These are phyloP conservation scores for Gymnodraco acuticeps DNA, from an alignment of 2,797 vertebrate genomes.

Conservation along the genomic window DNA sequence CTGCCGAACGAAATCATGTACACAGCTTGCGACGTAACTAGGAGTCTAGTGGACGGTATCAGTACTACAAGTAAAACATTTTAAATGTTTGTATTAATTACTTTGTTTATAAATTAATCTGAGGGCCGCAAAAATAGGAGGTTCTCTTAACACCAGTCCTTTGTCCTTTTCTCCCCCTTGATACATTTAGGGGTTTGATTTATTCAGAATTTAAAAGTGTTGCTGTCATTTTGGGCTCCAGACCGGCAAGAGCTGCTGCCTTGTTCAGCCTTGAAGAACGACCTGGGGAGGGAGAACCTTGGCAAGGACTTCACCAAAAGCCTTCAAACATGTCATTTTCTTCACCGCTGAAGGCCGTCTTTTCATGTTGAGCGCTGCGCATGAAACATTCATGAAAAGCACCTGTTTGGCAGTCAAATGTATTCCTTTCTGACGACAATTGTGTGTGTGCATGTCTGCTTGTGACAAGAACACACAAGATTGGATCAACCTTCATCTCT, in stretches of 20 bases:
- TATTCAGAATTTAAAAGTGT: constrained; percentile 1
- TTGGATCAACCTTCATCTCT: constrained; percentile 64
- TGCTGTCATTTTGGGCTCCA: not conserved
- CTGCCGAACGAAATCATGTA: too few relatives aligned
- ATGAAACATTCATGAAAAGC: constrained; percentile 65
- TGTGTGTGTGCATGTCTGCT: not conserved
- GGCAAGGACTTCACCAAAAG: constrained; percentile 6
- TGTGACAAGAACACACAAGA: constrained; percentile 31
- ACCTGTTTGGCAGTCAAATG: constrained; percentile 62
- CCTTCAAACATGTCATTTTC: constrained; percentile 33
- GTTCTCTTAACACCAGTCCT: too few relatives aligned
- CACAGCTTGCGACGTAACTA: too few relatives aligned
- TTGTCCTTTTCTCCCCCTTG: constrained; percentile 1
- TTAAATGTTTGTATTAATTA: too few relatives aligned
- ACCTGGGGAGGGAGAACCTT: not conserved
- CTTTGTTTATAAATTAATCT: too few relatives aligned
- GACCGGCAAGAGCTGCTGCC: not conserved
- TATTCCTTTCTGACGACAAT: constrained; percentile 44
- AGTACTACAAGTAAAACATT: too few relatives aligned
- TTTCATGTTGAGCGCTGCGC: constrained; percentile 13
- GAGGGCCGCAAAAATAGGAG: too few relatives aligned
- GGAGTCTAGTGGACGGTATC: too few relatives aligned
- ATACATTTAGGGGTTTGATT: not conserved
- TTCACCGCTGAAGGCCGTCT: constrained; percentile 13
- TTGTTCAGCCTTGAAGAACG: constrained; percentile 10